Base-by-base conservation (phyloP, 2,113 vertebrate genomes). In the Erythrolamprus reginae region DNA sequence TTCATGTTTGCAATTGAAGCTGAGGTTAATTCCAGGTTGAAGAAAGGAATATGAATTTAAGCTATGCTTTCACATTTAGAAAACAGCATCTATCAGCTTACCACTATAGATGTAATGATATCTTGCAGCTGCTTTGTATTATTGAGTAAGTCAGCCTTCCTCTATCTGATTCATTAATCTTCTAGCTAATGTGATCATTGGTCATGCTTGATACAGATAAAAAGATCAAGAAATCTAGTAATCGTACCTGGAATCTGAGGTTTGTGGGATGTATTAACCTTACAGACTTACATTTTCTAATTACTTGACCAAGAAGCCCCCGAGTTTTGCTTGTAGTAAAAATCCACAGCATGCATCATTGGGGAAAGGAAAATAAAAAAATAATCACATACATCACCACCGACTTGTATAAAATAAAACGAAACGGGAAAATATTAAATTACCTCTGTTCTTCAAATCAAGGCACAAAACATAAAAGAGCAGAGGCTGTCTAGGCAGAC, bases 381-480 rank as follows among this genome's bases (percentile, higher is more conserved):
- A 77, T 42, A 77, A 77, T 42, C 17, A 42, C 33, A 77, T 77
- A 21, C 38, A 77, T 77, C 33, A 42, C 15, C 7, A 8, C 70
- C 92, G 95, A 89, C 89, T 89, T 89, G 89, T 33, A 87, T 83
- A 90, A 94, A 95, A 92, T 94, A 92, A 94, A 91, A 94, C 92
- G 92, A 95, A 94, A 96, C 53, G 92, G 95, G 95, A 93, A 94
- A 94, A 94, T 84, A 90, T 92, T 87, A 93, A 89, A 93, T 94
- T 89, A 87, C 58, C 84, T 84, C 88, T 86, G 90, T 93, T 94
- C 93, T 83, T 88, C 90, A 92, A 95, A 89, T 91, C 89, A 89
- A 83, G 88, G 90, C 90, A 82, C 5, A n/a, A 90, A 95, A 93
- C 33, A 93, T 19, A 38, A 91, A 83, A 55, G 50, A 48, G 48